Evolutionary conservation across 1,140 invertebrate species (phyloP), one percentile per base, ranked within the genome.

Genomic region (Euura saliciscinereae): DNA sequence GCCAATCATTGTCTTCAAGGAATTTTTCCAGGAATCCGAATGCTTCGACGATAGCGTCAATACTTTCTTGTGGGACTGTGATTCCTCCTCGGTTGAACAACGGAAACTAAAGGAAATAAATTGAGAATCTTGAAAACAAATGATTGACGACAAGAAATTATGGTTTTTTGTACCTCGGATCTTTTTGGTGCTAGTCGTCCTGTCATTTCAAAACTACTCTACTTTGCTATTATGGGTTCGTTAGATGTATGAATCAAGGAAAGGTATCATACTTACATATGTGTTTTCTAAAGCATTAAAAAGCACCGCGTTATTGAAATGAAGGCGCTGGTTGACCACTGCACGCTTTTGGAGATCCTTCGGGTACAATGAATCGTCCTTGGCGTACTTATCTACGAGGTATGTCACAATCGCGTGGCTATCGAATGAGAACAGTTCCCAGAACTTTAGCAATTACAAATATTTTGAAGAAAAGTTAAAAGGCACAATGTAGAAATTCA

Each of bases 331-430:
- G 81, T 96, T 91, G 6, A 96, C 89, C 0, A 93, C 0, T 4
- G 93, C 94, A 69, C 93, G 89, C 74, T 90, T 83, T 77, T 91
- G 90, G 1, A 90, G 87, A 74, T 93, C 90, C 78, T 90, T 91
- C 10, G 93, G 94, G 82, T 93, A 94, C 28, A 94, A 83, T 2
- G 85, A 85, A 78, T 90, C 91, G 76, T 92, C 89, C 79, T 94
- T 93, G 45, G 88, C 92, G 80, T 95, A 95, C 71, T 93, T 89
- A 75, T 92, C 91, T 1, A 86, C 90, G 75, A 94, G 82, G 83
- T 96, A 96, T 45, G 89, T 86, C 76, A 91, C 90, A 76, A 95
- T 93, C 64, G 94, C 93, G 72, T 92, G 92, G 78, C 93, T 89
- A 71, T 42, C 81, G 81, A 72, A 3, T 11, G 10, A 28, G 28